Percentiles rank a stretch among this genome's conserved stretches.
Conservation (phyloP, 1,140 invertebrate genomes). For the Drosophila baimaii region DNA sequence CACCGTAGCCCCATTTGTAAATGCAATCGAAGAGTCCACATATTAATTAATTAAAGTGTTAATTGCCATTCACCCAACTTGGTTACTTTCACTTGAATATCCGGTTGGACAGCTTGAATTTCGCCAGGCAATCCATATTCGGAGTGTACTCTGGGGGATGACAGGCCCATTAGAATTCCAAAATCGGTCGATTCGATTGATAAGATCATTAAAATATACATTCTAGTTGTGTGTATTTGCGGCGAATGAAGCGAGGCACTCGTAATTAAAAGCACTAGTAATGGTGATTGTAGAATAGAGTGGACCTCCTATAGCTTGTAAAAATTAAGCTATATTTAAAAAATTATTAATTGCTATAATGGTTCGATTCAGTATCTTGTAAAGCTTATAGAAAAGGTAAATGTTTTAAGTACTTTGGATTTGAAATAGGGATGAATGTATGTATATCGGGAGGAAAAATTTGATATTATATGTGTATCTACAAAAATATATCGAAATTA, state of each 20-base stretch:
- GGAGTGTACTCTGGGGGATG: slow-evolving; percentile 1
- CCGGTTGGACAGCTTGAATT: slow-evolving; percentile 38
- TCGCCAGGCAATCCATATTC: slow-evolving; percentile 48
- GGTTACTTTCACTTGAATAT: neutral
- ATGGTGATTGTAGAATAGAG: slow-evolving; percentile 31
- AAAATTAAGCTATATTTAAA: neutral
- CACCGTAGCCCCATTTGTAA: slow-evolving; percentile 45
- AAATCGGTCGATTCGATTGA: slow-evolving; percentile 41
- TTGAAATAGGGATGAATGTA: no score
- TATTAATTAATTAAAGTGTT: slow-evolving; percentile 44
- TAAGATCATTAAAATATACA: slow-evolving; percentile 50
- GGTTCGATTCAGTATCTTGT: neutral
- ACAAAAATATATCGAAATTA: no score
- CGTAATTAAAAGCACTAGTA: slow-evolving; percentile 26
- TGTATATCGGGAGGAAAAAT: no score
- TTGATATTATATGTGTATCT: no score
- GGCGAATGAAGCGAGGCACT: slow-evolving; percentile 25
- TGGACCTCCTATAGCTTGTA: slow-evolving; percentile 10
- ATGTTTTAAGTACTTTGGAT: slow-evolving; percentile 11
- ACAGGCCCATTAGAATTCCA: slow-evolving; percentile 56
- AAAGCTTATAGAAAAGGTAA: neutral
- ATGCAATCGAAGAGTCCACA: slow-evolving; percentile 39
- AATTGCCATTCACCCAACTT: slow-evolving; percentile 42
- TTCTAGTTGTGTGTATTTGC: slow-evolving; percentile 35
- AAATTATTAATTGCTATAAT: neutral